Percentiles rank a stretch among this genome's conserved stretches.
Conservation (phyloP, 2,797 vertebrate species). For the Sebastes dallii region DNA sequence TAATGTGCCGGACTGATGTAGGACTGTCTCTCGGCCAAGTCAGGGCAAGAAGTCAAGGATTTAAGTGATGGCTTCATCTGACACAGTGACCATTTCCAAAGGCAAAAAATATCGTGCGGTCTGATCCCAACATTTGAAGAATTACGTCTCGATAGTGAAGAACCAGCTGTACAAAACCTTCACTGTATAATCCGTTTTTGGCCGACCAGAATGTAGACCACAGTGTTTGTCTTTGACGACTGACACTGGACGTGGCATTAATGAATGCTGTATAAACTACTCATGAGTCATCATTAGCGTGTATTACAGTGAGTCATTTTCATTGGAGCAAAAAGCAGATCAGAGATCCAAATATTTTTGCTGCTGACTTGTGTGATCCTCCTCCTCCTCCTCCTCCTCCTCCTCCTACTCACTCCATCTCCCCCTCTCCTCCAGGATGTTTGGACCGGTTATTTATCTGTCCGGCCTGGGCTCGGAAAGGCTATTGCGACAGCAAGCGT, state of each 20-base stretch:
- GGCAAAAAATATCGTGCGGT: not conserved
- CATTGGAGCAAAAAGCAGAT: conserved; percentile 38
- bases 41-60: not conserved
- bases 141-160: conserved; percentile 1
- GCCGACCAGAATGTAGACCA: conserved; percentile 14
- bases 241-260: conserved; percentile 54
- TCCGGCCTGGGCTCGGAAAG: conserved; percentile 89
- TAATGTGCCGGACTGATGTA: too few species aligned
- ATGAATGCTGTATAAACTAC: conserved; percentile 58
- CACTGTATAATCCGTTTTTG: conserved; percentile 3
- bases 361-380: conserved; percentile 58
- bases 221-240: conserved; percentile 33
- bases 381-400: not conserved
- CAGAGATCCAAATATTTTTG: conserved; percentile 42
- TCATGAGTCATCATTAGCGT: conserved; percentile 62
- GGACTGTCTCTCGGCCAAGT: not conserved
- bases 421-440: conserved; percentile 85
- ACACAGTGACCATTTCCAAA: not conserved
- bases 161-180: not conserved
- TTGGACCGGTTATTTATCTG: conserved; percentile 93
- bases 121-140: conserved; percentile 7
- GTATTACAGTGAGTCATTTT: conserved; percentile 64
- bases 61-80: not conserved
- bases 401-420: conserved; percentile 26
- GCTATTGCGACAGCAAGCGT: conserved; percentile 89